Evolutionary conservation across 2,113 vertebrate species (phyloP), one percentile per base, ranked within the genome.

Genomic region (Chinchilla lanigera): DNA sequence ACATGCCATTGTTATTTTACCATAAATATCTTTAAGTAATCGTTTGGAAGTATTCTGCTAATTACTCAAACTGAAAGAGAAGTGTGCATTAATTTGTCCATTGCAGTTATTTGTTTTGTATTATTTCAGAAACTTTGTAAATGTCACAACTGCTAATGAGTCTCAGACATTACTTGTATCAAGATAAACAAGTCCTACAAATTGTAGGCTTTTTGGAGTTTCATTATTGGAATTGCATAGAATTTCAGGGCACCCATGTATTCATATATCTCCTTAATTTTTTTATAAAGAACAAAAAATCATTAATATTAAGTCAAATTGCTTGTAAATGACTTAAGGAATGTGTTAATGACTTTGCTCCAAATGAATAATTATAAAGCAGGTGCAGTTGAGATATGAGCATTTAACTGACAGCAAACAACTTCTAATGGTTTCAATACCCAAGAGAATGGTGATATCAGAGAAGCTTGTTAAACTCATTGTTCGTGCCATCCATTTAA

Each of bases 341-440:
- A 98, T 98, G 98, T 98, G 98, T 96, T 99, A 98, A 98, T 98
- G 97, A 98, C 97, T 90, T 97, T 96, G 96, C 97, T 98, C 90
- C 97, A 98, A 98, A 98, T 98, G 98, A 98, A 98, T 98, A 98
- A 98, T 98, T 98, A 98, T 98, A 98, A 99, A 98, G 98, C 99
- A 99, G 98, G 98, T 99, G 98, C 98, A 98, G 96, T 98, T 98
- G 98, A 98, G 98, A 98, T 99, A 97, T 97, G 98, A 98, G 98
- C 98, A 97, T 98, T 99, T 99, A 98, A 98, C 98, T 99, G 98
- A 98, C 97, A 98, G 98, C 97, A 98, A 98, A 97, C 98, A 98
- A 97, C 96, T 98, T 98, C 98, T 98, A 98, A 98, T 98, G 98
- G 97, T 96, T 98, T 98, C 98, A 98, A 97, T 98, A 98, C 98